Evolutionary conservation across 1,140 invertebrate genomes (phyloP).

Genomic region (Tetragnatha versicolor): DNA sequence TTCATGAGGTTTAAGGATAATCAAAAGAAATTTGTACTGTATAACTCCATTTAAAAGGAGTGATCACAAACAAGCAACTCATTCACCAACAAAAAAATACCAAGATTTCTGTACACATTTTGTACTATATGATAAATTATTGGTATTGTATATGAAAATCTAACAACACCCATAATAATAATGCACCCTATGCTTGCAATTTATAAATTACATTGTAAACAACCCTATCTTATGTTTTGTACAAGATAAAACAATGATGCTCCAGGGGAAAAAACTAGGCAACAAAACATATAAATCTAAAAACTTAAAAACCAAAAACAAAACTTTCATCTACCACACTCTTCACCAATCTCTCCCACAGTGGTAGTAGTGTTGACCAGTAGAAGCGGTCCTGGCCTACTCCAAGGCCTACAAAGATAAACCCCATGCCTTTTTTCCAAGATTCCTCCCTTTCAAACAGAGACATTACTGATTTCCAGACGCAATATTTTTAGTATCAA

Average conservation of each 20-base stretch:
- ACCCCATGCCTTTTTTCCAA: not conserved
- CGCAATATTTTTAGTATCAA: too few species aligned
- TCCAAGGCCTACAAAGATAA: conserved; percentile 3
- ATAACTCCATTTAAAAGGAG: too few species aligned
- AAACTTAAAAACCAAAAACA: conserved; percentile 44
- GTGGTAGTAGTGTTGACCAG: conserved; percentile 27
- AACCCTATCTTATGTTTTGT: too few species aligned
- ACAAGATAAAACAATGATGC: too few species aligned
- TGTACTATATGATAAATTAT: too few species aligned
- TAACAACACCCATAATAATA: too few species aligned
- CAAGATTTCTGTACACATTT: too few species aligned
- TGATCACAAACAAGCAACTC: not conserved
- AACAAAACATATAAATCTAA: conserved; percentile 52
- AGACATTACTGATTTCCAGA: not conserved
- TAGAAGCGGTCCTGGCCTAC: conserved; percentile 24
- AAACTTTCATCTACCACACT: conserved; percentile 46
- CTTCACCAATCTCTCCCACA: not conserved
- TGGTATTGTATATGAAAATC: too few species aligned
- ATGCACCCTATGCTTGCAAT: too few species aligned
- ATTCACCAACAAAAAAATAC: too few species aligned
- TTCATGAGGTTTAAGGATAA: not conserved
- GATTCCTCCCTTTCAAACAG: not conserved
- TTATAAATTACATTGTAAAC: too few species aligned
- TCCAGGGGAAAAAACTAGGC: conserved; percentile 23
- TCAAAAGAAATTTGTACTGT: conserved; percentile 2